Conservation (phyloP, 2,888 invertebrate species). For the Pollenia griseotomentosa region DNA sequence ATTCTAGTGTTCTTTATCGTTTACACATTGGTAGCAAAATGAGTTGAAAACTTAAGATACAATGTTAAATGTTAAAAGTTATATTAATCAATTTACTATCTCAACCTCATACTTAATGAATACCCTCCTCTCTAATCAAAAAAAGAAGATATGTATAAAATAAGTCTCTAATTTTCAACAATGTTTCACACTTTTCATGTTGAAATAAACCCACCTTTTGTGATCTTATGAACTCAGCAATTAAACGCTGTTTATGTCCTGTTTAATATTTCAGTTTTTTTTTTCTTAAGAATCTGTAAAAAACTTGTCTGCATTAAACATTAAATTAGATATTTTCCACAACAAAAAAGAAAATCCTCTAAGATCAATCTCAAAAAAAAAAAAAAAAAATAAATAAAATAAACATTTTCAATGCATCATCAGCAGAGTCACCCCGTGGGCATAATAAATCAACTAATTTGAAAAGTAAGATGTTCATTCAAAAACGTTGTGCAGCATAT, state of each 20-base stretch:
- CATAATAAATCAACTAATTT: constrained; percentile 29
- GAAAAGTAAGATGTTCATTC: constrained; percentile 33
- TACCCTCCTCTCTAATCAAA: neutral
- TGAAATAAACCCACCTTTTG: neutral
- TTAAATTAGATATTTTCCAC: neutral
- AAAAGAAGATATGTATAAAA: neutral
- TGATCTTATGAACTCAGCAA: constrained; percentile 2
- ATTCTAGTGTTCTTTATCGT: no score
- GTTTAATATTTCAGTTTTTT: neutral
- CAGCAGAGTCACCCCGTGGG: constrained; percentile 3
- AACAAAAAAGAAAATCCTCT: neutral
- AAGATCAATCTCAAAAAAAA: neutral
- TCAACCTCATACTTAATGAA: neutral
- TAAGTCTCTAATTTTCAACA: neutral
- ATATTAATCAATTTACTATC: neutral
- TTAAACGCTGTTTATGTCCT: neutral
- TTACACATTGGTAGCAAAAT: no score
- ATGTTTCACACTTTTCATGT: constrained; percentile 4
- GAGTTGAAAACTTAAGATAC: no score
- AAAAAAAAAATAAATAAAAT: no score
- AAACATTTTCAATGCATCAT: constrained; percentile 16
- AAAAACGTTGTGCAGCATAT: constrained; percentile 1
- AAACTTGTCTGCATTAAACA: neutral
- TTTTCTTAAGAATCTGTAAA: neutral
- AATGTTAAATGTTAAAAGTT: no score